Percentiles rank a stretch among this genome's conserved stretches.
phyloP scores from a whole-genome alignment of 2,797 vertebrate genomes.

The Lycodopsis pacificus region DNA sequence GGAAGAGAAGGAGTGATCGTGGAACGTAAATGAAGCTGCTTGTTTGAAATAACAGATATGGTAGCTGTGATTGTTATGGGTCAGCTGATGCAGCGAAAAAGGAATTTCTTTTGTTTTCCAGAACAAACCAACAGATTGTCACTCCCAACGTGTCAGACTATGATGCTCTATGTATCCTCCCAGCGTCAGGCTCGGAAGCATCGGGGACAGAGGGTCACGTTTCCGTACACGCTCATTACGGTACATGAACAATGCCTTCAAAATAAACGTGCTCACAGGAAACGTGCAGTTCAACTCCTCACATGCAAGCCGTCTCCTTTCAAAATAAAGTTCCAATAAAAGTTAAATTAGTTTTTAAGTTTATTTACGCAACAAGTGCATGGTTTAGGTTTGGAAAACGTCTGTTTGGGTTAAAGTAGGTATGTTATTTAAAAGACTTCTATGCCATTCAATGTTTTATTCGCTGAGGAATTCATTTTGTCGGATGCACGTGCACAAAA shows the following conservation, averaged over 20 bases:
- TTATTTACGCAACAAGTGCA: background rate
- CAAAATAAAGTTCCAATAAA: background rate
- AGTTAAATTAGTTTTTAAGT: background rate
- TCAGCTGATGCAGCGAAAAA: background rate
- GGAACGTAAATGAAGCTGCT: background rate
- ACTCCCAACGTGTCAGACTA: background rate
- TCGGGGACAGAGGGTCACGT: background rate
- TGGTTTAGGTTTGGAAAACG: background rate
- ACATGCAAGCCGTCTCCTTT: background rate
- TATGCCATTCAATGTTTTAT: conserved; percentile 3
- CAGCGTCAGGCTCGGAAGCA: background rate
- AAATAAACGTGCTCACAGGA: background rate
- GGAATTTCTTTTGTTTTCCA: background rate
- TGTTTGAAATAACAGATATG: conserved; percentile 6
- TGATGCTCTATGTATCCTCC: background rate
- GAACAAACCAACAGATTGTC: background rate
- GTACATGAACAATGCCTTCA: background rate
- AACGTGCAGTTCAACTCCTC: background rate
- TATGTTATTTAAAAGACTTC: background rate
- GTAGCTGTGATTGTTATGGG: background rate
- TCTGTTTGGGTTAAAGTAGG: background rate
- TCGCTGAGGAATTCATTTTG: background rate
- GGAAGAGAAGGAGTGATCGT: conserved; percentile 16
- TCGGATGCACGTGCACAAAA: background rate
- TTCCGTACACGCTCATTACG: background rate